A percentile compares a stretch with the other conserved stretches of the same genome.
Evolutionary conservation across 2,888 invertebrate species (phyloP).

Genomic region (Cordilura impudica): DNA sequence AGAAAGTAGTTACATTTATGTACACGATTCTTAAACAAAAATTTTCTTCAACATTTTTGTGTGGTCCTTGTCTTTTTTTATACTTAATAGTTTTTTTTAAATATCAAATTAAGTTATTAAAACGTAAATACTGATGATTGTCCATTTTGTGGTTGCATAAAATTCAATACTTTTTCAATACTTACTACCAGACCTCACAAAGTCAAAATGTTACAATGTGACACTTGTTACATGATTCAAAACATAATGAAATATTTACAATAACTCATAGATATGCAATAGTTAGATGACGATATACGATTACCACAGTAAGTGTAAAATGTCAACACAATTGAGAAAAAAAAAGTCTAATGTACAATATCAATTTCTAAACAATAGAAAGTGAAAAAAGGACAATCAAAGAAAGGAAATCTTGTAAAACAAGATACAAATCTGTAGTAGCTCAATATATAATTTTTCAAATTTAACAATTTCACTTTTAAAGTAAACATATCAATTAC

Average conservation of each 20-base stretch:
- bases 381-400: slow-evolving; percentile 12
- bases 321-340: slow-evolving; percentile 56
- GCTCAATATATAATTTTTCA: slow-evolving; percentile 8
- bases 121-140: slow-evolving; percentile 44
- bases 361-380: slow-evolving; percentile 30
- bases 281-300: slow-evolving; percentile 26
- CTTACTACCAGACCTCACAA: slow-evolving; percentile 18
- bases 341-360: slow-evolving; percentile 56
- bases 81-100: slow-evolving; percentile 25
- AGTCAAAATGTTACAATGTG: slow-evolving; percentile 25
- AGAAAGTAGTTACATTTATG: too few relatives aligned
- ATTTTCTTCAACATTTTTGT: neutral
- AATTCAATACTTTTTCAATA: slow-evolving; percentile 18
- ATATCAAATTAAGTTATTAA: slow-evolving; percentile 53
- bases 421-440: slow-evolving; percentile 47
- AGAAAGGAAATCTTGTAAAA: slow-evolving; percentile 34
- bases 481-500: slow-evolving; percentile 58
- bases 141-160: slow-evolving; percentile 6
- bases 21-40: too few relatives aligned
- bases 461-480: slow-evolving; percentile 36
- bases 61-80: slow-evolving; percentile 40
- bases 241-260: neutral
- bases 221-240: slow-evolving; percentile 29
- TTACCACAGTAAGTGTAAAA: slow-evolving; percentile 56
- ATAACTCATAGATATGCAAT: neutral